These are phyloP conservation scores for Corythaeola cristata DNA, from an alignment of 2,113 vertebrate genomes.

Conservation along the genomic window DNA sequence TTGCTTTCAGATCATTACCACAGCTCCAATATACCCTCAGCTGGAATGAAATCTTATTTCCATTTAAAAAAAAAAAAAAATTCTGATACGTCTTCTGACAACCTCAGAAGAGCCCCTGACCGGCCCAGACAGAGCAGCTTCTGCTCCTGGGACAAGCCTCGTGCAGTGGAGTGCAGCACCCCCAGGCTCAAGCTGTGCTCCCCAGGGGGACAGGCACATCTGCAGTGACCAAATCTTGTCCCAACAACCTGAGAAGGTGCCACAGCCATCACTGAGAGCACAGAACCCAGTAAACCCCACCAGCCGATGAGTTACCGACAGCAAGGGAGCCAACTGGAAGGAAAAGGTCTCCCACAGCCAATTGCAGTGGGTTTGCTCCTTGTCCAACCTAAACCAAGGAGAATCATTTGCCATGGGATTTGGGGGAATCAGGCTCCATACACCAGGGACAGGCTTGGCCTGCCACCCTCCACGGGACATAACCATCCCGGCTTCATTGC, in stretches of 20 bases:
- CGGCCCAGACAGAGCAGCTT: neutral
- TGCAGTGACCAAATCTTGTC: neutral
- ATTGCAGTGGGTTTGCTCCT: neutral
- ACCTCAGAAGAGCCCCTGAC: neutral
- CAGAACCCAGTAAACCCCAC: neutral
- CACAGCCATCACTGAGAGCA: neutral
- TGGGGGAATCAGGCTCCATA: neutral
- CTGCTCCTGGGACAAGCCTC: neutral
- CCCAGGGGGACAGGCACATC: rapidly evolving
- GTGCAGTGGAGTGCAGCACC: rapidly evolving
- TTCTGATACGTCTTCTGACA: neutral
- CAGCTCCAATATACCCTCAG: constrained; percentile 11
- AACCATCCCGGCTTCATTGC: neutral
- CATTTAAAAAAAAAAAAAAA: neutral
- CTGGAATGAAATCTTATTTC: constrained; percentile 21
- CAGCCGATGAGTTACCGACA: rapidly evolving
- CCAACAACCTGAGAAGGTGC: neutral
- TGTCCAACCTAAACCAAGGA: neutral
- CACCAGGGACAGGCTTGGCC: neutral
- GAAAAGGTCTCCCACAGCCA: neutral
- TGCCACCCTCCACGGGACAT: neutral
- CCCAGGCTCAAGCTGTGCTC: neutral
- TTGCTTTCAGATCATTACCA: constrained; percentile 16
- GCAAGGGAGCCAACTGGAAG: neutral
- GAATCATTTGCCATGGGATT: neutral